A percentile compares a stretch with the other conserved stretches of the same genome.
These are phyloP conservation scores for Prorops nasuta DNA, from an alignment of 1,140 invertebrate species.

Conservation along the genomic window DNA sequence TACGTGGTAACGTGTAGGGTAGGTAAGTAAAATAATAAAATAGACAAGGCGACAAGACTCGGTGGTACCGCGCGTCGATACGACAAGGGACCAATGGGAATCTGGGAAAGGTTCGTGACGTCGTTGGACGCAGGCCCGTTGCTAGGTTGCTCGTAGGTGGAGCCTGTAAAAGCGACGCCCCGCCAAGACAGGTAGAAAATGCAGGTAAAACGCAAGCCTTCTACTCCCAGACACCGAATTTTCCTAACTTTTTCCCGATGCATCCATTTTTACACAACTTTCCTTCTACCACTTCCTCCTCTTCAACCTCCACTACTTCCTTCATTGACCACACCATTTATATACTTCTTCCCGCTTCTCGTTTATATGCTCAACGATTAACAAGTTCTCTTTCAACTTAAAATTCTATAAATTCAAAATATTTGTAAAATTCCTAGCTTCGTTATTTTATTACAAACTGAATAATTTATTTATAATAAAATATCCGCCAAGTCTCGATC, in stretches of 20 bases:
- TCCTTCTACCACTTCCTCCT: not conserved
- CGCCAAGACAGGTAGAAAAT: constrained; percentile 42
- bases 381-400: no score
- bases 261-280: constrained; percentile 3
- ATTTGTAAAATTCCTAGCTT: no score
- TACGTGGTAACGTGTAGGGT: no score
- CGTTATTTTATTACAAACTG: no score
- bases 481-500: no score
- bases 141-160: constrained; percentile 39
- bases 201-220: constrained; percentile 36
- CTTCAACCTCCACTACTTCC: not conserved
- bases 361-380: not conserved
- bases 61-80: constrained; percentile 29
- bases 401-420: no score
- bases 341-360: not conserved
- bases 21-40: constrained; percentile 47
- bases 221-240: constrained; percentile 25
- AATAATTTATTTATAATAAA: no score
- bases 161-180: constrained; percentile 40
- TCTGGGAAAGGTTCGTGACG: constrained; percentile 27
- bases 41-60: constrained; percentile 29
- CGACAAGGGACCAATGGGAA: constrained; percentile 39
- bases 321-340: no score
- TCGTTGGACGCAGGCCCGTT: constrained; percentile 39
- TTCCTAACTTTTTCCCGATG: constrained; percentile 9